Conservation (phyloP, 2,888 invertebrate species). For the Hydroisotoma schaefferi region DNA sequence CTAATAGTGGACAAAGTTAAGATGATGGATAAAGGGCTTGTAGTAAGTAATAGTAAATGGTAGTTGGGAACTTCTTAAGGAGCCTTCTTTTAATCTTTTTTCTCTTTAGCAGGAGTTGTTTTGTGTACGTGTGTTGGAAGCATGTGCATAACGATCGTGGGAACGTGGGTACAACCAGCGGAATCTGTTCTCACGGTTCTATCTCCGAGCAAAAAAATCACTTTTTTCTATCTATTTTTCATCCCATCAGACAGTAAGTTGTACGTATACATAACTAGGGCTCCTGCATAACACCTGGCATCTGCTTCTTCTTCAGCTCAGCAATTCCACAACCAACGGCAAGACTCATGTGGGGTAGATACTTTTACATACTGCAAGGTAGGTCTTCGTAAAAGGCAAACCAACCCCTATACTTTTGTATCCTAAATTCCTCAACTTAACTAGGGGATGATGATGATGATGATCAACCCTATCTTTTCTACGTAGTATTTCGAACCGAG, state of each 20-base stretch:
- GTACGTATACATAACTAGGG: conserved; percentile 27
- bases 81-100: too few species aligned
- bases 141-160: conserved; percentile 42
- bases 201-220: conserved; percentile 29
- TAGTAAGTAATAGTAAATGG: conserved; percentile 20
- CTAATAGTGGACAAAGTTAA: too few species aligned
- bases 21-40: too few species aligned
- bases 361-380: too few species aligned
- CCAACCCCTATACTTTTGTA: too few species aligned
- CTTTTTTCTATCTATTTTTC: conserved; percentile 46
- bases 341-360: conserved; percentile 20
- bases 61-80: conserved; percentile 31
- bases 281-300: conserved; percentile 48
- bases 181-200: conserved; percentile 46
- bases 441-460: too few species aligned
- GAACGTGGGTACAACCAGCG: conserved; percentile 44
- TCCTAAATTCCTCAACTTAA: conserved; percentile 11
- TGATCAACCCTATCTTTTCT: neutral
- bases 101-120: conserved; percentile 30
- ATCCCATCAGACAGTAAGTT: conserved; percentile 27
- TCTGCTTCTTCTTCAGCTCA: conserved; percentile 30
- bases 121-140: conserved; percentile 42
- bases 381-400: neutral
- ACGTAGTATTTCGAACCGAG: neutral
- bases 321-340: conserved; percentile 8